Evolutionary conservation across 2,113 vertebrate species (phyloP).

Genomic region (Coracopsis vasa): DNA sequence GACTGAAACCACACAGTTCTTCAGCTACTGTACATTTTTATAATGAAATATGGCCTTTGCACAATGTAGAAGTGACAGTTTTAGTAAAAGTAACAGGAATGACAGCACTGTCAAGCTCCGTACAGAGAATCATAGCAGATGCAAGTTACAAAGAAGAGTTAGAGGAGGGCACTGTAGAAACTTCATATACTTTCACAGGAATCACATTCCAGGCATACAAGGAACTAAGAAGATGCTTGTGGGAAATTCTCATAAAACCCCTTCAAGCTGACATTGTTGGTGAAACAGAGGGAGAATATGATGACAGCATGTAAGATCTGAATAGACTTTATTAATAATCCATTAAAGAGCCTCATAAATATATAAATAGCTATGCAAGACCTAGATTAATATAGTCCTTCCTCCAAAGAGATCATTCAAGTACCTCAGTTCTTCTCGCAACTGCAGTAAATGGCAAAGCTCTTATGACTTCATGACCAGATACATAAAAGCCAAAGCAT

Average conservation of each 20-base stretch:
- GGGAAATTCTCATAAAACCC: background rate
- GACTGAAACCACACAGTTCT: background rate
- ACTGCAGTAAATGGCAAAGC: background rate
- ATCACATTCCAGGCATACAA: background rate
- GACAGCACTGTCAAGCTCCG: background rate
- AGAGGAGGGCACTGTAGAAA: background rate
- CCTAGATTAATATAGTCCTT: slow-evolving; percentile 21
- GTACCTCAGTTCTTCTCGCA: background rate
- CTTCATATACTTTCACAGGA: background rate
- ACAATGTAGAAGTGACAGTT: background rate
- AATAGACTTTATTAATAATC: slow-evolving; percentile 41
- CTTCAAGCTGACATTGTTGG: background rate
- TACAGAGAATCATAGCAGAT: background rate
- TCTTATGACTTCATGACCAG: background rate
- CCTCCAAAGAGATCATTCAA: background rate
- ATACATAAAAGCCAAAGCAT: background rate
- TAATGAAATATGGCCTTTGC: background rate
- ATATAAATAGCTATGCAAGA: background rate
- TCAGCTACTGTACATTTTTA: background rate
- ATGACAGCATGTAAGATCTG: slow-evolving; percentile 1
- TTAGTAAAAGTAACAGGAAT: background rate
- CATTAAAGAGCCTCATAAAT: slow-evolving; percentile 33
- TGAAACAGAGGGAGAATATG: background rate
- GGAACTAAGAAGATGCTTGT: background rate
- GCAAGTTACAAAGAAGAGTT: background rate